Percentiles rank a stretch among this genome's conserved stretches.
phyloP scores from a whole-genome alignment of 2,113 vertebrate species.

The Rhadina sibilatrix region DNA sequence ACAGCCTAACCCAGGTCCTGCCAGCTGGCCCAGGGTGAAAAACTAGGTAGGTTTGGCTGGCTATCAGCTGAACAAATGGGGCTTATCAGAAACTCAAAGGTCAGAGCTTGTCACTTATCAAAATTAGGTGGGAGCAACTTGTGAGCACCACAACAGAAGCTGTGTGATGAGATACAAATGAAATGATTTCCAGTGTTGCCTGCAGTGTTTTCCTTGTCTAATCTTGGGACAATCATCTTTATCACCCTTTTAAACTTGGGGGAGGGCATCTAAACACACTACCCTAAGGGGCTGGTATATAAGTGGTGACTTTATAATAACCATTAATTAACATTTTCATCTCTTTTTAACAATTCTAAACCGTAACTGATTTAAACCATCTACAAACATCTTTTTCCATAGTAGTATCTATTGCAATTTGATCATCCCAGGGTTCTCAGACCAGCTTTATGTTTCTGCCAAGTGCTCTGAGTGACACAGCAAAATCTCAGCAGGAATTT shows the following conservation, averaged over 20 bases:
- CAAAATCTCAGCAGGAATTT: background rate
- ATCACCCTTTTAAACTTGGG: background rate
- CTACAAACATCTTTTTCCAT: background rate
- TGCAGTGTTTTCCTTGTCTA: background rate
- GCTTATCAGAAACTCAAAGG: slow-evolving; percentile 19
- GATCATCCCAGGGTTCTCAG: background rate
- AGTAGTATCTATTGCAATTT: background rate
- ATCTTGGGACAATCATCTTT: background rate
- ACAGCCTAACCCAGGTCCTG: background rate
- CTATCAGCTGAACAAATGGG: background rate
- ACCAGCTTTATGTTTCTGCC: background rate
- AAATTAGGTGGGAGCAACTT: background rate
- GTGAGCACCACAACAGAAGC: background rate
- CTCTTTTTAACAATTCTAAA: background rate
- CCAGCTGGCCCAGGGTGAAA: slow-evolving; percentile 1
- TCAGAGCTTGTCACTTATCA: background rate
- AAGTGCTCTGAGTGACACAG: background rate
- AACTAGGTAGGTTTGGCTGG: background rate
- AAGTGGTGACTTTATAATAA: background rate
- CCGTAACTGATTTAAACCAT: background rate
- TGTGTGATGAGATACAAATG: background rate
- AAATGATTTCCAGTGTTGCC: background rate
- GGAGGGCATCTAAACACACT: background rate
- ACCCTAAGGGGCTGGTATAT: background rate
- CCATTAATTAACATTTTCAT: background rate